Evolutionary conservation across 2,113 vertebrate genomes (phyloP), one percentile per base, ranked within the genome.

Genomic region (Podocnemis expansa): DNA sequence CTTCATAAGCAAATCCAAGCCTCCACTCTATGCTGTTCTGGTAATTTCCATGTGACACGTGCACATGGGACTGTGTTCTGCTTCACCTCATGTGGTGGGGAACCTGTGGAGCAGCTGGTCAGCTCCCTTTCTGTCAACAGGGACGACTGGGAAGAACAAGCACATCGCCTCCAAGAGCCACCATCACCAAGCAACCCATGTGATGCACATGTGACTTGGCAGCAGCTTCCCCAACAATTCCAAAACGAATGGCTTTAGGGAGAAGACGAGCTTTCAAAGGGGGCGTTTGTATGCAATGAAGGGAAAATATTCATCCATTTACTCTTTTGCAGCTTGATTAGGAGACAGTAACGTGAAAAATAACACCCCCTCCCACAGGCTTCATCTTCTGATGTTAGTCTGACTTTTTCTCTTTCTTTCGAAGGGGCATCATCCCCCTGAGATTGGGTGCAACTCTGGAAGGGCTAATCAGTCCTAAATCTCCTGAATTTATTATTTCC

Each of bases 181-280:
- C 56, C 52, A 58, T 85, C 91, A 41, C 56, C 89, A 88, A 89
- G 2, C 67, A 75, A 19, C 70, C 82, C 86, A 63, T 45, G 49
- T 78, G 25, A 13, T 5, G 10, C 29, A 54, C 93, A 83, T 80
- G 87, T 96, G 94, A 49, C 88, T 94, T 60, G 3, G 79, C 78
- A 93, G 88, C 80, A 70, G 27, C 88, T 96, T n/a, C 5, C 67
- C 31, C 91, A 96, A 97, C 94, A 87, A 89, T 92, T 94, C 94
- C 92, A 93, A 95, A 97, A 97, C 97, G 85, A 96, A 94, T 80
- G 90, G 95, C 93, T 96, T 82, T 63, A 19, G 87, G 84, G 52
- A 96, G 96, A 95, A 97, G 94, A 96, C 87, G 82, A 95, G 55
- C 88, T 94, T 88, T 78, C 95, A 95, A 94, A 96, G 82, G 75